Percentiles rank a stretch among this genome's conserved stretches.
Evolutionary conservation across 37 sponge, comb jelly and placozoan species (phyloP).

Genomic region (Lycopodina hypogea): DNA sequence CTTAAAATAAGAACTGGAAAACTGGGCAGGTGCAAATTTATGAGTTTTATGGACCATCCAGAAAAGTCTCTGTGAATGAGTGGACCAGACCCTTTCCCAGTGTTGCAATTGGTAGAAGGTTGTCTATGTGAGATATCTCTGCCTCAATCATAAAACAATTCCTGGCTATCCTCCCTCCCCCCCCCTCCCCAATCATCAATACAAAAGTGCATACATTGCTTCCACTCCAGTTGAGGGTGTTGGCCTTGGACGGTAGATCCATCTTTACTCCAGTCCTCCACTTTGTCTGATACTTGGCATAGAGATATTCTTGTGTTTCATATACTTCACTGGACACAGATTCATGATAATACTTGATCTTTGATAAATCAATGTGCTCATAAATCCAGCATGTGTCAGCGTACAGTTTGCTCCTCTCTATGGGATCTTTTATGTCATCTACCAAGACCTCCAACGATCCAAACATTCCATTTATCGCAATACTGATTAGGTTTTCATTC

Average conservation of each 20-base stretch:
- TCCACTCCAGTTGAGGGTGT: background rate
- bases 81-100: too few species aligned
- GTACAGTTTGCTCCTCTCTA: background rate
- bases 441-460: background rate
- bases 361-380: background rate
- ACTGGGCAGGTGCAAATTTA: too few species aligned
- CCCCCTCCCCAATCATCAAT: too few species aligned
- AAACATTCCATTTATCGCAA: background rate
- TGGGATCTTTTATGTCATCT: background rate
- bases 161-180: too few species aligned
- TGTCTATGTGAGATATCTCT: too few species aligned
- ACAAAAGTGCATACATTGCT: too few species aligned
- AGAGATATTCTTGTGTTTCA: background rate
- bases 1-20: too few species aligned
- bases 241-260: background rate
- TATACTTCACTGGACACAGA: background rate
- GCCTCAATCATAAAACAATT: too few species aligned
- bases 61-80: too few species aligned
- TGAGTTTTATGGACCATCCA: too few species aligned
- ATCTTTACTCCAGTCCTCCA: slow-evolving; percentile 1
- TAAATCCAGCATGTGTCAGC: background rate
- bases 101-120: too few species aligned
- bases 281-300: background rate
- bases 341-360: slow-evolving; percentile 7
- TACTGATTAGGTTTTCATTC: background rate